phyloP scores from a whole-genome alignment of 2,888 invertebrate genomes.

The Antitype chi region DNA sequence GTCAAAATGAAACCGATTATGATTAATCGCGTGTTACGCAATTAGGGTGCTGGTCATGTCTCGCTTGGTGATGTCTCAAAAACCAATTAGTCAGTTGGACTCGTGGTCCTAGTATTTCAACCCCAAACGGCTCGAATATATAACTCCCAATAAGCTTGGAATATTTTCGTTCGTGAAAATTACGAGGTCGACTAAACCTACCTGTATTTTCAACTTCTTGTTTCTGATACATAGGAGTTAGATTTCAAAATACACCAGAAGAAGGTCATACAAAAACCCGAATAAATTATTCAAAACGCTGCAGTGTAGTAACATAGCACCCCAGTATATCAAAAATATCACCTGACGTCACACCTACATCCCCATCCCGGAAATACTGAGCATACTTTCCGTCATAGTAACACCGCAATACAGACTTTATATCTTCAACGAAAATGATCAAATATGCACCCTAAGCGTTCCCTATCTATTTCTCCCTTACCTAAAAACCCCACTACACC shows the following conservation, averaged over 20 bases:
- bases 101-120: too few species aligned
- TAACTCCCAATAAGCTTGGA: too few species aligned
- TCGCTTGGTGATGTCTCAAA: too few species aligned
- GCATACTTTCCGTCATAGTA: constrained; percentile 51
- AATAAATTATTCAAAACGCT: constrained; percentile 26
- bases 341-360: constrained; percentile 33
- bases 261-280: background rate
- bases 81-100: too few species aligned
- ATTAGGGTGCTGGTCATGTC: too few species aligned
- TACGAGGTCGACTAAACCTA: background rate
- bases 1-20: too few species aligned
- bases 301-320: background rate
- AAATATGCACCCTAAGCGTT: constrained; percentile 87
- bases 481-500: constrained; percentile 39
- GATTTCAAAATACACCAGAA: background rate
- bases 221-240: background rate
- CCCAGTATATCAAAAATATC: constrained; percentile 19
- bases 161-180: too few species aligned
- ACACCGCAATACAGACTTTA: constrained; percentile 68
- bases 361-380: constrained; percentile 59
- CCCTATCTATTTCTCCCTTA: constrained; percentile 77
- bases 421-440: constrained; percentile 77
- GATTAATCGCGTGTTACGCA: too few species aligned
- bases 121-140: too few species aligned
- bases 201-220: background rate